These are phyloP conservation scores for Karalla daura DNA, from an alignment of 2,797 vertebrate species.

Conservation along the genomic window DNA sequence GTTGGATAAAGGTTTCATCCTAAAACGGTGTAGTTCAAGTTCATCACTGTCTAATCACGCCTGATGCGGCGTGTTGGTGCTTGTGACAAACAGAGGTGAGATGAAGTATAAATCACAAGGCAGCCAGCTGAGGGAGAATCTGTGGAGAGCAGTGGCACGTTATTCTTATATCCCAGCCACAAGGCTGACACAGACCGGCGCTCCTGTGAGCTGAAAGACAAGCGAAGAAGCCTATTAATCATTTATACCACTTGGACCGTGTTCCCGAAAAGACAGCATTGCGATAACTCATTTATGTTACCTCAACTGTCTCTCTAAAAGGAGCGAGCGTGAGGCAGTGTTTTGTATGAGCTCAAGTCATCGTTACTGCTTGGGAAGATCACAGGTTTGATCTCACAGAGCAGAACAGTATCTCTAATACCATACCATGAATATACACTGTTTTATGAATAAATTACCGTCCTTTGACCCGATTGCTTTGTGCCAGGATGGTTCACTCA, in stretches of 20 bases:
- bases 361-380: neutral
- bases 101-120: slow-evolving; percentile 46
- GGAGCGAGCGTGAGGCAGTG: slow-evolving; percentile 29
- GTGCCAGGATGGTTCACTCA: neutral
- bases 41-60: slow-evolving; percentile 14
- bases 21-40: slow-evolving; percentile 26
- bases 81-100: slow-evolving; percentile 45
- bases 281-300: slow-evolving; percentile 74
- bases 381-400: neutral
- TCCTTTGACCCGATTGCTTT: neutral
- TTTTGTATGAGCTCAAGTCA: slow-evolving; percentile 12
- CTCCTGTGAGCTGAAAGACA: slow-evolving; percentile 70
- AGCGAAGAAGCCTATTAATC: slow-evolving; percentile 73
- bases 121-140: slow-evolving; percentile 35
- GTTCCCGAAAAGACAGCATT: slow-evolving; percentile 66
- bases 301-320: slow-evolving; percentile 55
- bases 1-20: neutral
- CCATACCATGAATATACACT: neutral
- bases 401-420: neutral
- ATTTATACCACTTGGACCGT: slow-evolving; percentile 68
- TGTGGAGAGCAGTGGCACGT: slow-evolving; percentile 34
- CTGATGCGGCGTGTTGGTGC: slow-evolving; percentile 32
- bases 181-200: slow-evolving; percentile 59
- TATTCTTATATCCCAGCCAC: slow-evolving; percentile 64
- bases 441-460: neutral